Base-by-base conservation (phyloP, 64 coral and sea anemone species). In the Dendronephthya gigantea region DNA sequence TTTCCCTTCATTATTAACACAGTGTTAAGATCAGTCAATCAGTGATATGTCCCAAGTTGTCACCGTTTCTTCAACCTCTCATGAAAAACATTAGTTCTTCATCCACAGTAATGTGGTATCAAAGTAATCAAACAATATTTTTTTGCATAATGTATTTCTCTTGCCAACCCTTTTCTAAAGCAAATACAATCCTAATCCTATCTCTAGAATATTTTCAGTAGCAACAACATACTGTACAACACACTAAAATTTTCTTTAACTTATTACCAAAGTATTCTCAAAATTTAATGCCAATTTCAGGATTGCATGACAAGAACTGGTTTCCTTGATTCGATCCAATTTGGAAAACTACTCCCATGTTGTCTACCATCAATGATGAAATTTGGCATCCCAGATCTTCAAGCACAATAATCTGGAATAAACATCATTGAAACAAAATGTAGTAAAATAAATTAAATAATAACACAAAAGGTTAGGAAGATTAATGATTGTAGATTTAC, bases 201-300 rank as follows among this genome's bases (percentile, higher is more conserved):
- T n/a, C n/a, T n/a, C n/a, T n/a, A n/a, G n/a, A n/a, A n/a, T n/a
- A n/a, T n/a, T n/a, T n/a, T n/a, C n/a, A n/a, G n/a, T n/a, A n/a
- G n/a, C n/a, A n/a, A n/a, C n/a, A 66, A 30, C 14, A 66, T n/a
- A 30, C 58, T 66, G 19, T 30, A n/a, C 58, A 30, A 5, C n/a
- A n/a, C n/a, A n/a, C n/a, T n/a, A n/a, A n/a, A n/a, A n/a, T n/a
- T n/a, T n/a, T n/a, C n/a, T n/a, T n/a, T n/a, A n/a, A n/a, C n/a
- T n/a, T n/a, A n/a, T n/a, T 66, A 34, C 30, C 2, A 79, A 79
- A 62, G 55, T 62, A 62, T 62, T 62, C 55, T 2, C 55, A 33
- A 79, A 79, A 79, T 34, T 36, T 36, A 79, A 79, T 79, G 72
- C 72, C 30, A 36, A 79, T 36, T 79, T 79, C 30, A 79, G 36